phyloP scores from a whole-genome alignment of 2,888 invertebrate genomes.

The Ichneumon xanthorius region DNA sequence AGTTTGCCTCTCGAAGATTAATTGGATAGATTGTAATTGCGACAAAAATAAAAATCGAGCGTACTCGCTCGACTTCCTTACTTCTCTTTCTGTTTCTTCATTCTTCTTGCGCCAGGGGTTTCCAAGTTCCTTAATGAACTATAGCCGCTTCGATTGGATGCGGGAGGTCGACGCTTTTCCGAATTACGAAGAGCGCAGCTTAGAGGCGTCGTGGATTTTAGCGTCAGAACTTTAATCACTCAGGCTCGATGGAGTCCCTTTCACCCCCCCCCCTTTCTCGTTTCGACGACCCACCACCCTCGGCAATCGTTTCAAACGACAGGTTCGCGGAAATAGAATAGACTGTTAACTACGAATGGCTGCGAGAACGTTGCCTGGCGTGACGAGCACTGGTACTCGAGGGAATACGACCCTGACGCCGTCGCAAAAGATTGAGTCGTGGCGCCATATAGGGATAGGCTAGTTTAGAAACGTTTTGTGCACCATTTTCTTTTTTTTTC shows the following conservation, averaged over 20 bases:
- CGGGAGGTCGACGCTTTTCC: constrained; percentile 1
- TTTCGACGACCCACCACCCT: neutral
- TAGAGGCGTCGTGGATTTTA: constrained; percentile 9
- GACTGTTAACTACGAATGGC: constrained; percentile 14
- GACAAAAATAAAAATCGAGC: neutral
- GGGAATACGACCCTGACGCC: constrained; percentile 21
- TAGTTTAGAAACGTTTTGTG: neutral
- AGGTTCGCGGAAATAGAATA: constrained; percentile 21
- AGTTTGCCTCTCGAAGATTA: too few species aligned
- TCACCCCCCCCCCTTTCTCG: neutral
- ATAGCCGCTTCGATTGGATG: constrained; percentile 10
- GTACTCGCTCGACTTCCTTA: neutral
- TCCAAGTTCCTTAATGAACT: constrained; percentile 14
- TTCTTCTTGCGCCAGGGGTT: neutral
- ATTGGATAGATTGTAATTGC: too few species aligned
- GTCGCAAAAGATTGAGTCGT: neutral
- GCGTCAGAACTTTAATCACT: constrained; percentile 28
- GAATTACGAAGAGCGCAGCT: constrained; percentile 23
- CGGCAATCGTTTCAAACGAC: constrained; percentile 20
- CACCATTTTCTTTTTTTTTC: neutral
- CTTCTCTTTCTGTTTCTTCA: neutral
- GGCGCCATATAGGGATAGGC: neutral
- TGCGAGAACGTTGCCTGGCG: neutral
- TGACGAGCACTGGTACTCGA: constrained; percentile 3
- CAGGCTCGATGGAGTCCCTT: neutral